Percentiles rank a stretch among this genome's conserved stretches.
These are phyloP conservation scores for Acanthurus tractus DNA, from an alignment of 2,797 vertebrate species.

Conservation along the genomic window DNA sequence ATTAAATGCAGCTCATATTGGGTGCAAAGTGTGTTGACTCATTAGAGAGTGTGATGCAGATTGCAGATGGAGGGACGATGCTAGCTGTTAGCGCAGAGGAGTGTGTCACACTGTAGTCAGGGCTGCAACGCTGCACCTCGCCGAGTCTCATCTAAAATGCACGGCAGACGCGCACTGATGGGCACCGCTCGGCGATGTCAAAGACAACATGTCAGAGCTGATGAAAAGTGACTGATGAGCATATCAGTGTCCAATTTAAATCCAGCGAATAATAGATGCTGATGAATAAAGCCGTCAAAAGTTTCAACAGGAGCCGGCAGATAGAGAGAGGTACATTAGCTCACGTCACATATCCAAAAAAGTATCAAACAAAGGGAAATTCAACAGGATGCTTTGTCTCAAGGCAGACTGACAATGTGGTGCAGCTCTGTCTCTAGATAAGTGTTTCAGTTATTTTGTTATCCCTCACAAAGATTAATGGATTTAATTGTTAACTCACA, in stretches of 20 bases:
- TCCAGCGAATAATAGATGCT: slow-evolving; percentile 50
- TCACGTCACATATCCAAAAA: slow-evolving; percentile 44
- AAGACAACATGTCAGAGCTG: slow-evolving; percentile 46
- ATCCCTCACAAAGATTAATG: slow-evolving; percentile 23
- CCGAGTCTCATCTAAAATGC: slow-evolving; percentile 18
- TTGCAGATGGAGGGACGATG: slow-evolving; percentile 42
- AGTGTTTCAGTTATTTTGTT: slow-evolving; percentile 27
- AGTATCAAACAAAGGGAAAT: slow-evolving; percentile 50
- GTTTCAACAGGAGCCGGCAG: slow-evolving; percentile 36
- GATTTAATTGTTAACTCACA: slow-evolving; percentile 36
- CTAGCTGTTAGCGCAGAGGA: slow-evolving; percentile 27
- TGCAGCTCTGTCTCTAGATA: slow-evolving; percentile 6
- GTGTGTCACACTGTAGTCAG: slow-evolving; percentile 29
- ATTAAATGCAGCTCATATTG: slow-evolving; percentile 51
- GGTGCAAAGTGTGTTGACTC: slow-evolving; percentile 53
- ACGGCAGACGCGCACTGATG: background rate
- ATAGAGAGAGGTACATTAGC: slow-evolving; percentile 47
- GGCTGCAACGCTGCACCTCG: slow-evolving; percentile 11
- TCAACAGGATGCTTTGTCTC: slow-evolving; percentile 26
- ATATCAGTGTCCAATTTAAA: slow-evolving; percentile 64
- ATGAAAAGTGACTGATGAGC: slow-evolving; percentile 71
- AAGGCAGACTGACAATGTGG: slow-evolving; percentile 16
- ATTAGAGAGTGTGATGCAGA: slow-evolving; percentile 54
- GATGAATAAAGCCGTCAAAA: slow-evolving; percentile 69
- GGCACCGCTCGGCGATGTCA: slow-evolving; percentile 27